Percentiles rank a stretch among this genome's conserved stretches.
These are phyloP conservation scores for Callaeas wilsoni DNA, from an alignment of 2,113 vertebrate species.

Conservation along the genomic window DNA sequence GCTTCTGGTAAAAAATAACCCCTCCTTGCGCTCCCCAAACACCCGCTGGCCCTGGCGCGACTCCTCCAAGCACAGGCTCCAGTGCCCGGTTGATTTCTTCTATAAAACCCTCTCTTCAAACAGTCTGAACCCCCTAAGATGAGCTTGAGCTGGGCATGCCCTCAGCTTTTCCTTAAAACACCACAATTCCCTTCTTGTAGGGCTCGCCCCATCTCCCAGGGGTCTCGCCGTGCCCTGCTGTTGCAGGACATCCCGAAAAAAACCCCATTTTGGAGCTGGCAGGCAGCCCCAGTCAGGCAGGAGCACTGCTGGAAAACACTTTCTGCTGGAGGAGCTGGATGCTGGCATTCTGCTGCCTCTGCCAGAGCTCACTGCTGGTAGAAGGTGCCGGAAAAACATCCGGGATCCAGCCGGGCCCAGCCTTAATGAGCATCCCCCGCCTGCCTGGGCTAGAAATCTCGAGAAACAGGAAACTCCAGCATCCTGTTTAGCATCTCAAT, in stretches of 20 bases:
- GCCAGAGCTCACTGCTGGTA: neutral
- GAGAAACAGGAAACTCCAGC: conserved; percentile 35
- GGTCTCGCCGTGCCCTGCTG: neutral
- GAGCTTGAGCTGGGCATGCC: neutral
- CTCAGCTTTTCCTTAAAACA: neutral
- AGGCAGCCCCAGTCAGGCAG: neutral
- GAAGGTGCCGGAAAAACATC: neutral
- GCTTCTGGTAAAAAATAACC: neutral
- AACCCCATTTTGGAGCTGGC: neutral
- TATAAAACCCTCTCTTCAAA: neutral
- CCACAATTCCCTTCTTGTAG: neutral
- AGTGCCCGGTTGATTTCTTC: neutral
- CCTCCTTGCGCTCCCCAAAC: neutral
- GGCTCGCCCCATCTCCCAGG: fast-evolving
- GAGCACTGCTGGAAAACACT: neutral
- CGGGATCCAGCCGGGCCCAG: neutral
- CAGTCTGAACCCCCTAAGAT: neutral
- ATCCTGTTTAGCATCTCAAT: conserved; percentile 19
- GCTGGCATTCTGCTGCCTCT: neutral
- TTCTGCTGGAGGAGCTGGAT: neutral
- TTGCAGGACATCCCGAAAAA: neutral
- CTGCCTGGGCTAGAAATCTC: neutral
- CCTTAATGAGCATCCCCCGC: neutral
- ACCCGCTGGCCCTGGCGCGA: fast-evolving
- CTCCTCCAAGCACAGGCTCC: fast-evolving